Conservation (phyloP, 2,113 vertebrate genomes). For the Sapayoa aenigma region DNA sequence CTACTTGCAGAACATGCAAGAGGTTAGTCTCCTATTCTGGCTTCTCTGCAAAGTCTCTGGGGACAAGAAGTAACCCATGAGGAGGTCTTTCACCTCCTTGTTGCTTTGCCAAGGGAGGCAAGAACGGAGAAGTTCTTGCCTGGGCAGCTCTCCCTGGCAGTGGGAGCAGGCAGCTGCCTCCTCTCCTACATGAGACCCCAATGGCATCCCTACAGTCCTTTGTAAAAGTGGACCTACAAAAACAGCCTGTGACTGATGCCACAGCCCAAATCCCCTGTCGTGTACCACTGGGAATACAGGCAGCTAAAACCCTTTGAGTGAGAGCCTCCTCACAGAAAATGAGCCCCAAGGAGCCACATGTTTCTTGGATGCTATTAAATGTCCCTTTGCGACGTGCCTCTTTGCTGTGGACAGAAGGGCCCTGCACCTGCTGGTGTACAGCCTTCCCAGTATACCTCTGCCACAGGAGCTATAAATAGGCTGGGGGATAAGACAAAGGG, state of each 20-base stretch:
- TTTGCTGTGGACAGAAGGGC: background rate
- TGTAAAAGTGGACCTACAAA: background rate
- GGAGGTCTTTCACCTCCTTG: background rate
- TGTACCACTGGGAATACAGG: background rate
- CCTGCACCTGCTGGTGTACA: background rate
- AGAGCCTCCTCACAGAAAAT: background rate
- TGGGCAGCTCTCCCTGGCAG: background rate
- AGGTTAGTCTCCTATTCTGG: background rate
- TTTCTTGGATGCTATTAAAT: background rate
- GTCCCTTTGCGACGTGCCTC: background rate
- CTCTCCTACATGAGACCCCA: background rate
- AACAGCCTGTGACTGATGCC: background rate
- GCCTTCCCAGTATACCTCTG: background rate
- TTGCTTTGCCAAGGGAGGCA: background rate
- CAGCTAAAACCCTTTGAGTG: background rate
- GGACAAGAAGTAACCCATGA: background rate
- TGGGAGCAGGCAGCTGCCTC: background rate
- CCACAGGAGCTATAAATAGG: background rate
- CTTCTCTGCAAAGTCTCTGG: background rate
- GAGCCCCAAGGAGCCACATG: rapidly evolving
- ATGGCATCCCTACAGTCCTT: background rate
- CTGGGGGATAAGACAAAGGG: slow-evolving; percentile 16
- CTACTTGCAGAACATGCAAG: rapidly evolving
- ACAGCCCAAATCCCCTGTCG: background rate
- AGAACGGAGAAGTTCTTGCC: background rate